phyloP scores from a whole-genome alignment of 2,113 vertebrate species.

The Crypturellus undulatus region DNA sequence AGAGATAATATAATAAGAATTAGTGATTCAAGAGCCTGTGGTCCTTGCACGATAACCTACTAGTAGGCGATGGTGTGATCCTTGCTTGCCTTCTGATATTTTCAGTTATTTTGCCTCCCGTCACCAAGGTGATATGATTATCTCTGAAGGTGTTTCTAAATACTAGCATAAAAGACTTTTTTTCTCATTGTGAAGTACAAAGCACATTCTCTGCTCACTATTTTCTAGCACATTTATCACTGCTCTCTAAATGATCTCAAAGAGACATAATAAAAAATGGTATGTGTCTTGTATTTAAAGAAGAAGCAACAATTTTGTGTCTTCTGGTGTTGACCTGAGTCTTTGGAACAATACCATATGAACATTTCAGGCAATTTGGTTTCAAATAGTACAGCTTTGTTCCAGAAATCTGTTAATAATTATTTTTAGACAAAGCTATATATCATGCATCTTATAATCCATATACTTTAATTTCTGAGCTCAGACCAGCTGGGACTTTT shows the following conservation, averaged over 20 bases:
- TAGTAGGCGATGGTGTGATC: too few relatives aligned
- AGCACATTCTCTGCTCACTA: too few relatives aligned
- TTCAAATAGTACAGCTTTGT: not conserved
- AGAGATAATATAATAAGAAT: not conserved
- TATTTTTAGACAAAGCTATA: slow-evolving; percentile 11
- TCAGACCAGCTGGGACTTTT: slow-evolving; percentile 61
- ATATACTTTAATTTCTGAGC: not conserved
- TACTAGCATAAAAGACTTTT: not conserved
- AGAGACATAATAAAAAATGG: not conserved
- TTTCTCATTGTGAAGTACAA: not conserved
- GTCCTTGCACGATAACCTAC: not conserved
- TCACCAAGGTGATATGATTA: not conserved
- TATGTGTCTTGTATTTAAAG: not conserved
- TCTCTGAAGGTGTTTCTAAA: not conserved
- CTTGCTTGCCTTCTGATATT: not conserved
- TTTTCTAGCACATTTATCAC: too few relatives aligned
- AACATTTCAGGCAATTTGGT: not conserved
- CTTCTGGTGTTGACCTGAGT: not conserved
- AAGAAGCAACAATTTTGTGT: not conserved
- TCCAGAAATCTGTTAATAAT: slow-evolving; percentile 37
- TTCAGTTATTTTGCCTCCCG: not conserved
- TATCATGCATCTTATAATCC: slow-evolving; percentile 48
- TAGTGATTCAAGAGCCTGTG: not conserved
- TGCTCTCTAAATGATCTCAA: not conserved
- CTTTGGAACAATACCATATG: not conserved